phyloP scores from a whole-genome alignment of 1,140 invertebrate species.

The Venustaconcha ellipsiformis region DNA sequence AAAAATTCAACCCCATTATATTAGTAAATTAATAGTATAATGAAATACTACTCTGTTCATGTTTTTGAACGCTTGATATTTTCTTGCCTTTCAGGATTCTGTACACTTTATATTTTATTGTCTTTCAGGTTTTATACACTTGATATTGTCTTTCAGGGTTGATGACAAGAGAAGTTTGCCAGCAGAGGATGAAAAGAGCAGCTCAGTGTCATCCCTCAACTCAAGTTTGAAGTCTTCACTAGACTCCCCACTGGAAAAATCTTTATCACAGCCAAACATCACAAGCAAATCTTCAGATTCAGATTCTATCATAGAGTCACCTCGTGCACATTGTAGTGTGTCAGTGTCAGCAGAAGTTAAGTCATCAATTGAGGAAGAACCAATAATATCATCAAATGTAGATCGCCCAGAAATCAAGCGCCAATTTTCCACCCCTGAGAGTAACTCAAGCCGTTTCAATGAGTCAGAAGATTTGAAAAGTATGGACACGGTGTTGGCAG shows the following conservation, averaged over 20 bases:
- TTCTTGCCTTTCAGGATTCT: too few species aligned
- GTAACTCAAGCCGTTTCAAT: constrained; percentile 24
- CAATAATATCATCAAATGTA: constrained; percentile 1
- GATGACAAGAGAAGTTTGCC: constrained; percentile 42
- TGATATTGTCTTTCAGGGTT: constrained; percentile 34
- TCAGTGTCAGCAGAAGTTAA: constrained; percentile 28
- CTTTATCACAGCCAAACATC: constrained; percentile 58
- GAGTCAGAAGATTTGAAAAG: constrained; percentile 61
- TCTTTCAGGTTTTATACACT: too few species aligned
- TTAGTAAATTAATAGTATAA: too few species aligned
- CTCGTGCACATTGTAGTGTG: constrained; percentile 1
- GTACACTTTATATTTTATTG: too few species aligned
- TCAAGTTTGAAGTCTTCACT: too few species aligned
- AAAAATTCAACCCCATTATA: too few species aligned
- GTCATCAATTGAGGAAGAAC: constrained; percentile 4
- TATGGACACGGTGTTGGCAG: constrained; percentile 64
- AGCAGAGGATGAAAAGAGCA: constrained; percentile 37
- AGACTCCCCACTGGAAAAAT: constrained; percentile 51
- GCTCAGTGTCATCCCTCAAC: constrained; percentile 11
- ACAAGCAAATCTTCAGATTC: constrained; percentile 29
- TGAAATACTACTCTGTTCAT: too few species aligned
- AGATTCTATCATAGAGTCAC: constrained; percentile 2
- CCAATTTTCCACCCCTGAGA: constrained; percentile 33
- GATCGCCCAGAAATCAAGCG: constrained; percentile 24
- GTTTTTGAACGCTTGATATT: too few species aligned